Evolutionary conservation across 2,113 vertebrate species (phyloP).

Genomic region (Vombatus ursinus): DNA sequence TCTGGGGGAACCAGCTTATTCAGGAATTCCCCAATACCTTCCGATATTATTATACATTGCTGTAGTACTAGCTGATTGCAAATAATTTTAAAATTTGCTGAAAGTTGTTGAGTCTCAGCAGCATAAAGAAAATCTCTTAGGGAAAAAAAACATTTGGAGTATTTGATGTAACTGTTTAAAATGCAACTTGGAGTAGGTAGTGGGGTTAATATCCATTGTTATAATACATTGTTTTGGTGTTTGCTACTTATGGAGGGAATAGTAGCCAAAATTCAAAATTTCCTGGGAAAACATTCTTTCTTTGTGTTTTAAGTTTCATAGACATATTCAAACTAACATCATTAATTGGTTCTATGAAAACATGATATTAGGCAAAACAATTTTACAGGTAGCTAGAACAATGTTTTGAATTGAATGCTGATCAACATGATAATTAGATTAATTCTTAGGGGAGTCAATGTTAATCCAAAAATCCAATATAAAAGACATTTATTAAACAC

Average conservation of each 20-base stretch:
- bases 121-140: slow-evolving; percentile 7
- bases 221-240: not conserved
- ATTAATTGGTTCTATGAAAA: not conserved
- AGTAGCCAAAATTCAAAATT: slow-evolving; percentile 19
- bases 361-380: not conserved
- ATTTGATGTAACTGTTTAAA: not conserved
- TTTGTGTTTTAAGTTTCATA: slow-evolving; percentile 19
- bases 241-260: slow-evolving; percentile 2
- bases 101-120: slow-evolving; percentile 32
- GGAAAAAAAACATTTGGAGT: not conserved
- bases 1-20: not conserved
- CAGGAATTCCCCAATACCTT: not conserved
- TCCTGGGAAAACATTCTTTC: slow-evolving; percentile 27
- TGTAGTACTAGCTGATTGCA: not conserved
- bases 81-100: not conserved
- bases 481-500: not conserved
- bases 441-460: not conserved
- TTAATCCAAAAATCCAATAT: not conserved
- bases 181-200: slow-evolving; percentile 1
- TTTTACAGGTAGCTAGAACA: not conserved
- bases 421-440: not conserved
- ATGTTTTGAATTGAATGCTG: not conserved
- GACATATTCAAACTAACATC: not conserved
- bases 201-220: not conserved
- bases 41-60: not conserved